phyloP scores from a whole-genome alignment of 37 sponge, comb jelly and placozoan species.

The Cliona cf. orientalis region DNA sequence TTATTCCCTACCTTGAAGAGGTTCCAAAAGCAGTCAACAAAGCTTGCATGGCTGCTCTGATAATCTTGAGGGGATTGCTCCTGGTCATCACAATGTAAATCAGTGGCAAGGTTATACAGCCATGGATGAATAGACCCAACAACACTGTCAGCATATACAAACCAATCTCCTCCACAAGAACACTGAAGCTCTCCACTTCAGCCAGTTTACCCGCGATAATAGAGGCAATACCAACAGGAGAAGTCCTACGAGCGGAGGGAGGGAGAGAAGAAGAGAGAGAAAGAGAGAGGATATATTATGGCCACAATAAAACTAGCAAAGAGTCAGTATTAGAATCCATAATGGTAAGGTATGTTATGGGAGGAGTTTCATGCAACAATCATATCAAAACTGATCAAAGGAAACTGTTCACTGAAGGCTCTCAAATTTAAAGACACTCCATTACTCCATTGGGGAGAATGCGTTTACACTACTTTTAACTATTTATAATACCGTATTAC shows the following conservation, averaged over 20 bases:
- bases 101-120: constrained; percentile 82
- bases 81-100: constrained; percentile 81
- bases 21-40: constrained; percentile 93
- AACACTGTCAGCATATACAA: constrained; percentile 84
- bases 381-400: too few relatives aligned
- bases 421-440: too few relatives aligned
- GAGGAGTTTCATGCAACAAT: too few relatives aligned
- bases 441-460: too few relatives aligned
- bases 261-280: neutral
- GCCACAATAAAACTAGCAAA: too few relatives aligned
- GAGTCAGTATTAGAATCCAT: neutral
- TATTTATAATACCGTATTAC: too few relatives aligned
- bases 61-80: constrained; percentile 83
- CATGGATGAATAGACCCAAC: constrained; percentile 88
- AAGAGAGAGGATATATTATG: neutral
- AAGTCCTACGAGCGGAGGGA: constrained; percentile 57
- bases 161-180: constrained; percentile 77
- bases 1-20: constrained; percentile 75
- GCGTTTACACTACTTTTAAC: too few relatives aligned
- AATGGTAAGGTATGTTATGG: neutral
- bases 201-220: constrained; percentile 92
- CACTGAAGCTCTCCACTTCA: constrained; percentile 65
- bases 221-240: constrained; percentile 96
- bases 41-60: constrained; percentile 72
- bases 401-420: too few relatives aligned